Percentiles rank a stretch among this genome's conserved stretches.
phyloP scores from a whole-genome alignment of 2,113 vertebrate species.

The Corythoichthys intestinalis region DNA sequence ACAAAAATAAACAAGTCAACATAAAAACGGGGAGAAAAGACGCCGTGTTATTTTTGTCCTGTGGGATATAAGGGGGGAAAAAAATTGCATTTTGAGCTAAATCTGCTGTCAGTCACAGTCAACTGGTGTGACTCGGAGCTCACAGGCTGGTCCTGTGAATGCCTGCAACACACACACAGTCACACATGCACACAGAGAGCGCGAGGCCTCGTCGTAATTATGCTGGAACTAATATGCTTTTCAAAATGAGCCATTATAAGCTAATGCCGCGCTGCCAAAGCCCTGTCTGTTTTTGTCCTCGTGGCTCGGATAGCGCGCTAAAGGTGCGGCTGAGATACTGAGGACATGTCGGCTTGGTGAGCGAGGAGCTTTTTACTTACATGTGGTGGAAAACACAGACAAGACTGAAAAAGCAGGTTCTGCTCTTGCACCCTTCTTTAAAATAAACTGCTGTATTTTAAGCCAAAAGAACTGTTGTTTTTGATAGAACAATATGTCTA shows the following conservation, averaged over 20 bases:
- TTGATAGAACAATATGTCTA: too few relatives aligned
- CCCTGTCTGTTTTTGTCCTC: conserved; percentile 74
- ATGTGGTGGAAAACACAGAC: conserved; percentile 27
- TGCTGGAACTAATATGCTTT: conserved; percentile 83
- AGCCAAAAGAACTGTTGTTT: too few relatives aligned
- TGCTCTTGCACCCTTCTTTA: too few relatives aligned
- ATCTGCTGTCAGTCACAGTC: conserved; percentile 77
- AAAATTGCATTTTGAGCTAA: conserved; percentile 65
- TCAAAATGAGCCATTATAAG: conserved; percentile 81
- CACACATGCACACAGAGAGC: conserved; percentile 58
- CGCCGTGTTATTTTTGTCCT: conserved; percentile 73
- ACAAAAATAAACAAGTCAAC: conserved; percentile 76
- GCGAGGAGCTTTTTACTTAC: conserved; percentile 23
- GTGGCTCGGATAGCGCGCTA: conserved; percentile 71
- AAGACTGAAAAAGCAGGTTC: too few relatives aligned
- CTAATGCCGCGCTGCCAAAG: conserved; percentile 76
- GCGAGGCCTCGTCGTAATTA: conserved; percentile 79
- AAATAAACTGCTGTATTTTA: too few relatives aligned
- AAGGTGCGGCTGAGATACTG: conserved; percentile 72
- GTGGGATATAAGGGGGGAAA: conserved; percentile 55
- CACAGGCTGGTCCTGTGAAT: conserved; percentile 72
- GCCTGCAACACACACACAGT: conserved; percentile 47
- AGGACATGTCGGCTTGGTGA: conserved; percentile 1
- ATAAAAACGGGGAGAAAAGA: conserved; percentile 71
- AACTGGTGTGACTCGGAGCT: conserved; percentile 75